Percentiles rank a stretch among this genome's conserved stretches.
phyloP scores from a whole-genome alignment of 2,797 vertebrate species.

The Oreortyx pictus region DNA sequence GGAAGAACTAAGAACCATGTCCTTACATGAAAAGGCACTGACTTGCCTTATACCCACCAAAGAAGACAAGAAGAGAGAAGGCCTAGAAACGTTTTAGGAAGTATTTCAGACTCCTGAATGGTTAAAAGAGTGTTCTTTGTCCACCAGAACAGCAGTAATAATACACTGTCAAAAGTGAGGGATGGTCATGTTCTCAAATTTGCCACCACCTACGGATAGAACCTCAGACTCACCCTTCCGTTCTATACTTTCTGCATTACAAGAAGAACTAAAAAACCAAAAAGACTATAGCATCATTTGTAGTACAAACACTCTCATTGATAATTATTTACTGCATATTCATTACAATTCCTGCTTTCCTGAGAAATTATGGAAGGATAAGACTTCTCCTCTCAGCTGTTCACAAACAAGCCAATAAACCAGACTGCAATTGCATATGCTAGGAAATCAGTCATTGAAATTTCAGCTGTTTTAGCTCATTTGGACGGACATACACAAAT shows the following conservation, averaged over 20 bases:
- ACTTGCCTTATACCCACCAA: not conserved
- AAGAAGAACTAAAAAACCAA: not conserved
- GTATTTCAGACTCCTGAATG: not conserved
- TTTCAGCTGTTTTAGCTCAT: slow-evolving; percentile 26
- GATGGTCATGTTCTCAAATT: not conserved
- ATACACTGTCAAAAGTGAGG: not conserved
- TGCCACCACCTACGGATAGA: not conserved
- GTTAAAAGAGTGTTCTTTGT: not conserved
- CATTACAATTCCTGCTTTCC: slow-evolving; percentile 4
- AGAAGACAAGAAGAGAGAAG: not conserved
- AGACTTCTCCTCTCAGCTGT: slow-evolving; percentile 19
- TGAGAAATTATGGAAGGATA: slow-evolving; percentile 8
- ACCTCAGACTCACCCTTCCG: fast-evolving
- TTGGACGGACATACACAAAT: slow-evolving; percentile 36
- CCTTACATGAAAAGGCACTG: not conserved
- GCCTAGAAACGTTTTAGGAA: not conserved
- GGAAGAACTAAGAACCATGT: not conserved
- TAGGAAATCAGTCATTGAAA: slow-evolving; percentile 47
- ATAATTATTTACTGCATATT: slow-evolving; percentile 38
- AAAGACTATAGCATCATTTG: not conserved
- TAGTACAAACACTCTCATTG: not conserved
- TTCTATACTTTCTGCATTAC: not conserved
- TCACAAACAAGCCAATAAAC: slow-evolving; percentile 42
- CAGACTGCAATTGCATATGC: not conserved
- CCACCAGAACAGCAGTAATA: not conserved